Evolutionary conservation across 2,888 invertebrate genomes (phyloP).

Genomic region (Capitulum mitella): DNA sequence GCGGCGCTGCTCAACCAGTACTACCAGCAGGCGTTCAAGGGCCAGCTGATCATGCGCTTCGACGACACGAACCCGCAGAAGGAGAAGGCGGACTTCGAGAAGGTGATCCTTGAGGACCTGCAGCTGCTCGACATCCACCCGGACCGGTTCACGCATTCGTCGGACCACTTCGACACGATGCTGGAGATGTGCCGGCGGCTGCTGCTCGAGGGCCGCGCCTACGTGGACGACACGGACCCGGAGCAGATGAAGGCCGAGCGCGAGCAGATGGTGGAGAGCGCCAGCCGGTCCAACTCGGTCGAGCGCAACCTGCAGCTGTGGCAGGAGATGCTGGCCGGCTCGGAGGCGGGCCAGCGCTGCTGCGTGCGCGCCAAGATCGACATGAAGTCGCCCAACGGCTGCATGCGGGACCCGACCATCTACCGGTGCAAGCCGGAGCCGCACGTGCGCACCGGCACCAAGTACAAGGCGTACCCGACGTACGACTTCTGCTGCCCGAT

Average conservation of each 20-base stretch:
- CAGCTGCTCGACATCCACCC: conserved; percentile 84
- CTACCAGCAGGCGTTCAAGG: conserved; percentile 79
- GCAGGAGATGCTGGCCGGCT: conserved; percentile 89
- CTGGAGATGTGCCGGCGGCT: conserved; percentile 77
- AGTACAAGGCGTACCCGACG: conserved; percentile 98
- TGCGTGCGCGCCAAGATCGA: conserved; percentile 96
- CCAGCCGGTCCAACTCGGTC: conserved; percentile 69
- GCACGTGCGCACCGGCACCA: conserved; percentile 85
- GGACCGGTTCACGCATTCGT: conserved; percentile 88
- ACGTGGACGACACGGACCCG: conserved; percentile 91
- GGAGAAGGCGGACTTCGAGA: conserved; percentile 92
- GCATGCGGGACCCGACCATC: conserved; percentile 95
- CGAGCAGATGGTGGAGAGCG: conserved; percentile 77
- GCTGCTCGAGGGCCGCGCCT: conserved; percentile 81
- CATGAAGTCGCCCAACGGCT: conserved; percentile 92
- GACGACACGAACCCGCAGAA: conserved; percentile 99
- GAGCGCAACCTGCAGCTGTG: conserved; percentile 80
- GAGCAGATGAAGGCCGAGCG: conserved; percentile 91
- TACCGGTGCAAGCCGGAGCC: conserved; percentile 93
- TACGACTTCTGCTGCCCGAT: conserved; percentile 99
- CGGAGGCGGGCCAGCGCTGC: conserved; percentile 69
- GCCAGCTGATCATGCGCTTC: conserved; percentile 94
- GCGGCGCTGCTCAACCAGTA: conserved; percentile 97
- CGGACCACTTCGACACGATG: conserved; percentile 93
- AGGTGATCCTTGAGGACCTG: conserved; percentile 87